phyloP scores from a whole-genome alignment of 2,797 vertebrate genomes.

The Anguilla pacifica region DNA sequence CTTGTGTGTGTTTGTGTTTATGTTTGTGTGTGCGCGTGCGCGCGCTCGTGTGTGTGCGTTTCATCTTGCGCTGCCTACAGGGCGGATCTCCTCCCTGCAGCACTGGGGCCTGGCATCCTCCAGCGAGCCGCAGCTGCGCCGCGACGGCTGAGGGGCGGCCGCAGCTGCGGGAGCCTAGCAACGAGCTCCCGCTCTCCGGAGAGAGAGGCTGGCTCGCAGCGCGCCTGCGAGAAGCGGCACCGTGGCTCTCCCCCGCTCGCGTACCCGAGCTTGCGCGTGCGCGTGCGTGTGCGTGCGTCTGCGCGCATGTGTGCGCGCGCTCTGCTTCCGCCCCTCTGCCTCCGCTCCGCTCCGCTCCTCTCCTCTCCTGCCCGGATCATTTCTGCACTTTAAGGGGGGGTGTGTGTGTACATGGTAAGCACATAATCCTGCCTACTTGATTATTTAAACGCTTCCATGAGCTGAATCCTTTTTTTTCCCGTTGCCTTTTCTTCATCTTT shows the following conservation, averaged over 20 bases:
- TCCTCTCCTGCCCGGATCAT: conserved; percentile 51
- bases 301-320: conserved; percentile 26
- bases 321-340: conserved; percentile 31
- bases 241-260: not conserved
- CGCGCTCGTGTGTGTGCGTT: conserved; percentile 1
- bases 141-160: conserved; percentile 66
- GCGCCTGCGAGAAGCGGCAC: not conserved
- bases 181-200: conserved; percentile 61
- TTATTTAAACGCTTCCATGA: conserved; percentile 41
- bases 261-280: not conserved
- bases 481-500: not conserved
- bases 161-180: conserved; percentile 50
- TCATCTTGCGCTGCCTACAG: conserved; percentile 30
- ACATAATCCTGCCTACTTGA: conserved; percentile 42
- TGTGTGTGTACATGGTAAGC: conserved; percentile 69
- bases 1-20: not conserved
- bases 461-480: conserved; percentile 27
- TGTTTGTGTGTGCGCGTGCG: conserved; percentile 21
- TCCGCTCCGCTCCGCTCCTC: conserved; percentile 50
- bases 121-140: conserved; percentile 59
- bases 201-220: conserved; percentile 34
- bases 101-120: conserved; percentile 36
- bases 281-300: conserved; percentile 30
- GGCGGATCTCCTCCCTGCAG: conserved; percentile 32
- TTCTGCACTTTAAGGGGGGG: conserved; percentile 51